A percentile compares a stretch with the other conserved stretches of the same genome.
These are phyloP conservation scores for Dinothrombium tinctorium DNA, from an alignment of 1,140 invertebrate genomes.

Conservation along the genomic window DNA sequence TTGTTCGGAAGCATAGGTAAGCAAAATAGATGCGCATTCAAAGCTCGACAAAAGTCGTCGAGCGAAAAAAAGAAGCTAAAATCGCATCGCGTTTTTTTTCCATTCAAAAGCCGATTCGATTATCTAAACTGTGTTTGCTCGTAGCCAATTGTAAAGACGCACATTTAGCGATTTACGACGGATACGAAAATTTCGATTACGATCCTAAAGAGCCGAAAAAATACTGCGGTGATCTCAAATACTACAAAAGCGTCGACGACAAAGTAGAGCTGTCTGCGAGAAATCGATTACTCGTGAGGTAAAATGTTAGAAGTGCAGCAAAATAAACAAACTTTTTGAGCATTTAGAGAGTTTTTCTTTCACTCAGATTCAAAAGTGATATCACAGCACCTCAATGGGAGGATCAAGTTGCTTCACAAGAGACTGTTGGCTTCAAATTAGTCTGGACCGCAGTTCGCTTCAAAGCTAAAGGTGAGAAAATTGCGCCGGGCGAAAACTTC, in stretches of 20 bases:
- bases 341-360: background rate
- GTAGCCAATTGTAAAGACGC: constrained; percentile 16
- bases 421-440: constrained; percentile 18
- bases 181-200: constrained; percentile 17
- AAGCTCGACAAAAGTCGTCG: background rate
- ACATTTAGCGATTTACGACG: constrained; percentile 19
- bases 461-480: constrained; percentile 13
- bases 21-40: constrained; percentile 2
- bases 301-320: constrained; percentile 9
- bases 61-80: too few relatives aligned
- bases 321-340: constrained; percentile 1
- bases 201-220: constrained; percentile 14
- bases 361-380: constrained; percentile 9
- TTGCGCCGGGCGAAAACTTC: constrained; percentile 1
- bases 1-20: constrained; percentile 22
- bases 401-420: constrained; percentile 5
- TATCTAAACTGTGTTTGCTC: background rate
- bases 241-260: constrained; percentile 20
- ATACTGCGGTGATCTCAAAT: constrained; percentile 19
- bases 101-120: background rate
- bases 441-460: constrained; percentile 20
- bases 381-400: constrained; percentile 7
- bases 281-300: constrained; percentile 20
- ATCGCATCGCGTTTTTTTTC: too few relatives aligned
- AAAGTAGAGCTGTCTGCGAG: constrained; percentile 17